phyloP scores from a whole-genome alignment of 2,113 vertebrate genomes.

The Oreocharis arfaki region DNA sequence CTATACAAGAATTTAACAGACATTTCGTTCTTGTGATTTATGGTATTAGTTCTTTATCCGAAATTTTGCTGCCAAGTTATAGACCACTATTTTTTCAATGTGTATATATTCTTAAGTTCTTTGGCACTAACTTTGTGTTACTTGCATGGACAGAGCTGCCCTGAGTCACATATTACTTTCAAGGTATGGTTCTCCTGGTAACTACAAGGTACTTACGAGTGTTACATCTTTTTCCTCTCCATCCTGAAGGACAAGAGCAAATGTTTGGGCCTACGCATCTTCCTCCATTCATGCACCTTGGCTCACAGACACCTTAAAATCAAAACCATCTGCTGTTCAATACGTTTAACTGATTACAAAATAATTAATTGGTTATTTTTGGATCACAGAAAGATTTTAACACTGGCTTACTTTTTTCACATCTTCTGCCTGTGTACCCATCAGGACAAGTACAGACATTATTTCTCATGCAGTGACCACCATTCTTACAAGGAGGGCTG shows the following conservation, averaged over 20 bases:
- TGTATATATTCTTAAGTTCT: neutral
- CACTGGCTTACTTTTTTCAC: conserved; percentile 85
- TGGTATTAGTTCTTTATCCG: neutral
- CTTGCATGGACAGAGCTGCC: neutral
- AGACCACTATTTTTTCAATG: neutral
- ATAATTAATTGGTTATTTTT: neutral
- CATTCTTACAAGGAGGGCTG: conserved; percentile 89
- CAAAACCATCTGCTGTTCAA: neutral
- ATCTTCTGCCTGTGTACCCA: conserved; percentile 84
- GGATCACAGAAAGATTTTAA: neutral
- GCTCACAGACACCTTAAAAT: conserved; percentile 86
- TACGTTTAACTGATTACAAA: neutral
- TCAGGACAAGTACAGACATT: conserved; percentile 85
- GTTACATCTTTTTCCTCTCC: conserved; percentile 82
- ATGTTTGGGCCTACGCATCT: conserved; percentile 84
- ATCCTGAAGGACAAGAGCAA: conserved; percentile 90
- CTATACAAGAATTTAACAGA: neutral
- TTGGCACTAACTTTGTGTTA: neutral
- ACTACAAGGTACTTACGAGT: conserved; percentile 74
- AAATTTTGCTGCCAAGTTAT: neutral
- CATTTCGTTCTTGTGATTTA: neutral
- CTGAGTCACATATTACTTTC: neutral
- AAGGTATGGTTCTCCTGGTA: neutral
- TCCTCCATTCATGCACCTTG: conserved; percentile 86
- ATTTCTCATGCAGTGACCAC: conserved; percentile 87